Conservation (phyloP, 2,888 invertebrate species). For the Leptopilina myrica region DNA sequence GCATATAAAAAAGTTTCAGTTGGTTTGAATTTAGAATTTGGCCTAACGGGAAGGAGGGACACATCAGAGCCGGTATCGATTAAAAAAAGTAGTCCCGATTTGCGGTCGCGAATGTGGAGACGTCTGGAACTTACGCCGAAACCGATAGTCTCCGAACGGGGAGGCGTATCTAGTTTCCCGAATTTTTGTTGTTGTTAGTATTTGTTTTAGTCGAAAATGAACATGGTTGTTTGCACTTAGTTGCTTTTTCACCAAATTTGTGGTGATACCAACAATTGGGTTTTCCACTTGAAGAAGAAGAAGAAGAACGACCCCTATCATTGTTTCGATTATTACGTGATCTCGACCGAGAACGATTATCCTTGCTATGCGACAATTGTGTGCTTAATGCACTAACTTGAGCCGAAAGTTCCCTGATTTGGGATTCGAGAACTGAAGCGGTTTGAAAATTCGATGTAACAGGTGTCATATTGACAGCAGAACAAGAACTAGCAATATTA, state of each 20-base stretch:
- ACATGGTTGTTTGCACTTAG: background rate
- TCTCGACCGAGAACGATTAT: background rate
- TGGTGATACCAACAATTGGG: background rate
- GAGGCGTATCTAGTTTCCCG: background rate
- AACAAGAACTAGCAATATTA: background rate
- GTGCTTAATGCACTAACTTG: background rate
- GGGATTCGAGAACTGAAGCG: background rate
- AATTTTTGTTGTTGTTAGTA: background rate
- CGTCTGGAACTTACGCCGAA: background rate
- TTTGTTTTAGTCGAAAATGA: background rate
- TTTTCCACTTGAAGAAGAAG: background rate
- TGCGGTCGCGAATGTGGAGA: constrained; percentile 6
- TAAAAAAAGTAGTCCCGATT: background rate
- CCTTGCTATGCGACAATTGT: background rate
- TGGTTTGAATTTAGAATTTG: background rate
- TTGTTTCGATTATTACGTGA: background rate
- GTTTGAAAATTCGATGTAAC: background rate
- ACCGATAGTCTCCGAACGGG: background rate
- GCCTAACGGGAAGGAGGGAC: background rate
- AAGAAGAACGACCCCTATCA: background rate
- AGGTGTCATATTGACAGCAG: background rate
- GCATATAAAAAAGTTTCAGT: background rate
- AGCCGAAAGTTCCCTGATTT: background rate
- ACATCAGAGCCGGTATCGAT: background rate
- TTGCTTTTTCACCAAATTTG: background rate